Base-by-base conservation (phyloP, 2,113 vertebrate species). In the Argyrosomus japonicus region DNA sequence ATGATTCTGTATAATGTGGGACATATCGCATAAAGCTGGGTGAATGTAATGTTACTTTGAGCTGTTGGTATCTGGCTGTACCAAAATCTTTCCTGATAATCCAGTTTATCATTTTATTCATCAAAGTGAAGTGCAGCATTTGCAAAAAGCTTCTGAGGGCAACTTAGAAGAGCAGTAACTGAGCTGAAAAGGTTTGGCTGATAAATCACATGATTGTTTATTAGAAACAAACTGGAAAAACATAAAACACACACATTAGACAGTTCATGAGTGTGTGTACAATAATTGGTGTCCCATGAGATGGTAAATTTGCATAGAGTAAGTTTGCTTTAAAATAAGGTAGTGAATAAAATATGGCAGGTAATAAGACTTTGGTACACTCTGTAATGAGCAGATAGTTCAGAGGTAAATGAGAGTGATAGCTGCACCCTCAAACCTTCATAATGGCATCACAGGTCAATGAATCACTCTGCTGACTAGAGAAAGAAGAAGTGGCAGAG, bases 391-490 rank as follows among this genome's bases (percentile, higher is more conserved):
- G 23, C 23, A 53, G 29, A 50, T 25, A 57, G 73, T 12, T 53
- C 6, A n/a, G 21, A 60, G 17, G 36, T 21, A 67, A 69, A 68
- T 12, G 8, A 73, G n/a, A 48, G 45, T 13, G 54, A 63, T 45
- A 64, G 56, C 7, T 45, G 50, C 36, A 74, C 47, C 57, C 45
- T 21, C 9, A 75, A 23, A 74, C 14, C 10, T 57, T 51, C 51
- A 74, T 61, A 48, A 77, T 40, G n/a, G 43, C 50, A 58, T 32
- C 65, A 73, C 23, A 27, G 15, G 11, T 45, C 68, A 63, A 80
- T 75, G 25, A 83, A 75, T 79, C 54, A 75, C 63, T 88, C 23
- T 71, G 61, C 79, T 84, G 82, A 76, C 56, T 53, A 23, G 14
- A 68, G 69, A 25, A 2, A 1, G 6, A 19, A 61, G 53, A 50